Evolutionary conservation across 2,888 invertebrate genomes (phyloP).

Genomic region (Mythimna loreyi): DNA sequence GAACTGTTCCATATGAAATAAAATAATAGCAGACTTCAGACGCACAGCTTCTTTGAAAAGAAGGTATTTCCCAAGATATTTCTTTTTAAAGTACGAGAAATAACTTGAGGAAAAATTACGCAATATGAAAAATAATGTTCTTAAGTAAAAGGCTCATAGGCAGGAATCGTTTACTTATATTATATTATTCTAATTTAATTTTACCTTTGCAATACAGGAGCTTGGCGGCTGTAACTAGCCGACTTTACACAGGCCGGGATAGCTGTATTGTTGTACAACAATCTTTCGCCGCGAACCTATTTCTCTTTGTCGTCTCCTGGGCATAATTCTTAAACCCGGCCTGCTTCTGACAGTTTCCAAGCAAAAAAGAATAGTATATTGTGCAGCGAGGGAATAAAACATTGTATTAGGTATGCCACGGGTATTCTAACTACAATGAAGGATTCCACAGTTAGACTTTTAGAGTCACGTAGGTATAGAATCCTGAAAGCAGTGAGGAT

Average conservation of each 20-base stretch:
- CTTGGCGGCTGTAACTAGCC: slow-evolving; percentile 17
- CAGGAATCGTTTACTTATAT: slow-evolving; percentile 19
- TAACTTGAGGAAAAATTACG: slow-evolving; percentile 34
- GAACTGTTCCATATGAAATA: slow-evolving; percentile 24
- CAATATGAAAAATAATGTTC: slow-evolving; percentile 25
- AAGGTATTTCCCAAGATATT: slow-evolving; percentile 22
- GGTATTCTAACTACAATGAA: not conserved
- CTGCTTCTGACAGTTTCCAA: slow-evolving; percentile 42
- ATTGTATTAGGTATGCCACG: too few species aligned
- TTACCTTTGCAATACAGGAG: slow-evolving; percentile 28
- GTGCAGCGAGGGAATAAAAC: too few species aligned
- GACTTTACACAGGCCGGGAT: slow-evolving; percentile 23
- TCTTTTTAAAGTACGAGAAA: slow-evolving; percentile 25
- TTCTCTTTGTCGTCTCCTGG: slow-evolving; percentile 35
- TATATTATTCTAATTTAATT: slow-evolving; percentile 41
- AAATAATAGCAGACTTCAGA: slow-evolving; percentile 28
- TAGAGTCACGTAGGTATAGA: too few species aligned
- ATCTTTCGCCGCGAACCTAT: slow-evolving; percentile 24
- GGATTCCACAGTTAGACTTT: not conserved
- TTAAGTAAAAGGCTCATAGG: slow-evolving; percentile 16
- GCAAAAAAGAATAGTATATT: not conserved
- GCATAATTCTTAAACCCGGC: slow-evolving; percentile 19
- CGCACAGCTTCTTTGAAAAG: slow-evolving; percentile 18
- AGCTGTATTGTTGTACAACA: slow-evolving; percentile 27
- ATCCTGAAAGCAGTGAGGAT: too few species aligned